Base-by-base conservation (phyloP, 2,888 invertebrate species). In the Hypselothyrea guttata region DNA sequence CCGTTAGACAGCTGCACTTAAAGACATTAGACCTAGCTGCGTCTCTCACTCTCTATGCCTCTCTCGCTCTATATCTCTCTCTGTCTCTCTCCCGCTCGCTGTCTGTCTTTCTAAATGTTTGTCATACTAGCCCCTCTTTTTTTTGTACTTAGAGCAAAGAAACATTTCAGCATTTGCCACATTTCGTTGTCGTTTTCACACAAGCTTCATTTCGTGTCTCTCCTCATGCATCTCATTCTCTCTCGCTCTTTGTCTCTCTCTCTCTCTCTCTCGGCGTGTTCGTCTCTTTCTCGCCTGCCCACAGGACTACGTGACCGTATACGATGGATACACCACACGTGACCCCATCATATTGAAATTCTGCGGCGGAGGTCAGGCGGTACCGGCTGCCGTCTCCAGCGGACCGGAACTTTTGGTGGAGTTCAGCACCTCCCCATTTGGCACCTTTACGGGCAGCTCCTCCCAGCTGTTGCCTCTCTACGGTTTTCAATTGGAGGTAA, bases 401-500 rank as follows among this genome's bases (percentile, higher is more conserved):
- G 96, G 96, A 0, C 95, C 96, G 59, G 96, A 97, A 90, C 91
- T 97, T 76, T 91, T 97, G 69, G 96, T 97, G 22, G 96, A 96
- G 91, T 96, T 97, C 89, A 95, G 95, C 61, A 96, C 96, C 38
- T 96, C 96, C 13, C 95, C 96, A 4, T 97, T 94, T 88, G 97
- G 97, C 71, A 96, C 96, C 69, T 96, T 97, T 90, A 87, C 88
- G 45, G 92, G 96, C 72, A 94, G 95, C 88, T 95, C 96, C 2
- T 93, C 94, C 11, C 94, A 95, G 18, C 91, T 93, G 37, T 93
- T 95, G 88, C 94, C 95, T 1, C 91, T 97, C 42, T 95, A 96
- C 88, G 97, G 97, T 69, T 97, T 97, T 90, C 97, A 97, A 87
- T 91, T 97, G 46, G 96, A 97, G 92, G 95, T 97, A 67, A 94